Evolutionary conservation across 2,797 vertebrate species (phyloP), one percentile per base, ranked within the genome.

Genomic region (Chaenodraco wilsoni): DNA sequence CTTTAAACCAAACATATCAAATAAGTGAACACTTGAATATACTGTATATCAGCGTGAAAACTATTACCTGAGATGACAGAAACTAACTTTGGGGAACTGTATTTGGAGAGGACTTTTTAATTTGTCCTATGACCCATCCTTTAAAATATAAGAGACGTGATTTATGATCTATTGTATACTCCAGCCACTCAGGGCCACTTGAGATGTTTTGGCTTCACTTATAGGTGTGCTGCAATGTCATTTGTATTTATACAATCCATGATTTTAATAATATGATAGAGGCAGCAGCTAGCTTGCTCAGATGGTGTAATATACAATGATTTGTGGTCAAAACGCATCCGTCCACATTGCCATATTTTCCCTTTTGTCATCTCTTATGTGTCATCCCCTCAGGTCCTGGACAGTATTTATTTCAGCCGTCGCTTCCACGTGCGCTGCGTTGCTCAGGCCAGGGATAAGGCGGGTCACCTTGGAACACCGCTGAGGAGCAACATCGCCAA

Each of bases 331-430:
- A 27, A 27, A 5, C 4, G 27, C 27, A 27, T 27, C 27, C 0
- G 33, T 37, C 33, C 33, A 37, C 33, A 37, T 37, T 37, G 33
- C 0, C 7, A 37, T 37, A 33, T 37, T 37, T 37, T 9, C 33
- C 33, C 33, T 41, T 49, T 43, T 21, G 33, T 9, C 33, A 9
- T 37, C 2, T n/a, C 21, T 48, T 5, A 7, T 16, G 16, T 23
- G 19, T 57, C 45, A 3, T 15, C 50, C 8, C 0, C 7, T 16
- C 87, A 99, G 98, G 97, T 99, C 5, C 93, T 99, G 89, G 98
- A 99, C 91, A 98, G 97, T 73, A 97, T 99, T 86, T 99, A 99
- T 86, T 99, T 99, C 91, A 98, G 97, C 89, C 95, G 98, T 1
- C 94, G 97, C 4, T 99, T 99, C 94, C 98, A 99, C 0, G 91